Percentiles rank a stretch among this genome's conserved stretches.
Conservation (phyloP, 2,888 invertebrate genomes). For the Eurytoma californica region DNA sequence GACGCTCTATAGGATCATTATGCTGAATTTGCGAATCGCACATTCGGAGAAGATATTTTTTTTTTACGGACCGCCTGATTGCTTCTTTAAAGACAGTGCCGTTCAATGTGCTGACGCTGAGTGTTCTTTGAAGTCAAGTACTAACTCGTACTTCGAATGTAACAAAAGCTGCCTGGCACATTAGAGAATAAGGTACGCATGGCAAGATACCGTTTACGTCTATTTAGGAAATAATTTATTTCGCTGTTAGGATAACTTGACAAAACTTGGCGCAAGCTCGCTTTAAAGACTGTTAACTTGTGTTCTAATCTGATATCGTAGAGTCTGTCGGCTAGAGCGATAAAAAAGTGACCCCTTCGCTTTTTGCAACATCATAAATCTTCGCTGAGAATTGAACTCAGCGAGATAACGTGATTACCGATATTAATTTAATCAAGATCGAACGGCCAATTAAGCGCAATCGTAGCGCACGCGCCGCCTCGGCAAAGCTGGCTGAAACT, state of each 20-base stretch:
- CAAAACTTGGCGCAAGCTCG: not conserved
- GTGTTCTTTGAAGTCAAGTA: conserved; percentile 10
- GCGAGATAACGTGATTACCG: no score
- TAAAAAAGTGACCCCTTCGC: no score
- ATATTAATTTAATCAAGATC: no score
- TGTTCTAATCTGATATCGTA: no score
- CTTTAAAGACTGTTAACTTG: not conserved
- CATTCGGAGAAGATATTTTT: not conserved
- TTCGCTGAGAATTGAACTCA: no score
- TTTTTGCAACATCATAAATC: no score
- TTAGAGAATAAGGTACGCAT: not conserved
- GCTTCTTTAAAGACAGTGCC: not conserved
- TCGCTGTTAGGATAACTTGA: not conserved
- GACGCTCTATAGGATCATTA: no score
- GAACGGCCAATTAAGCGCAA: not conserved
- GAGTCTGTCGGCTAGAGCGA: no score
- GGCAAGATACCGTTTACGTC: not conserved
- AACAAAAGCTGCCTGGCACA: not conserved
- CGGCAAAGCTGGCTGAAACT: conserved; percentile 10
- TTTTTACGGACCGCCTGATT: not conserved
- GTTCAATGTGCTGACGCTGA: not conserved
- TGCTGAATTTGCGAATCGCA: no score
- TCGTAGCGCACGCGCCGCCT: not conserved
- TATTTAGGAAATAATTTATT: not conserved
- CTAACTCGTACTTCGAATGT: not conserved